Conservation (phyloP, 2,888 invertebrate species). For the Criorhina ranunculi region DNA sequence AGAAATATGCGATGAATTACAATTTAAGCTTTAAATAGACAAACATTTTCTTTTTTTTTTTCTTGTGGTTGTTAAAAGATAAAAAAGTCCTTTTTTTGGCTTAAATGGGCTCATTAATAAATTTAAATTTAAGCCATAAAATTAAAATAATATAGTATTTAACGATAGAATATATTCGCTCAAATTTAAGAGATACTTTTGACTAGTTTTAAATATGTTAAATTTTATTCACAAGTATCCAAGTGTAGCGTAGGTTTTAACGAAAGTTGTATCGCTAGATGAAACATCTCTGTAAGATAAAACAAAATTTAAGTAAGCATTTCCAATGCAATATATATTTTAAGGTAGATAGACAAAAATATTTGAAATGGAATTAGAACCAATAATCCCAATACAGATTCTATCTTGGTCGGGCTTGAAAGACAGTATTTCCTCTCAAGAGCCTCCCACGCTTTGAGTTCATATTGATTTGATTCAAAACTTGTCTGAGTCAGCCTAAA, state of each 20-base stretch:
- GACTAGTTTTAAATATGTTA: constrained; percentile 32
- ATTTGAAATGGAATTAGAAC: no score
- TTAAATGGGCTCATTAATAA: constrained; percentile 59
- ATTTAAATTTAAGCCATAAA: constrained; percentile 39
- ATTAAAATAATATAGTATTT: constrained; percentile 38
- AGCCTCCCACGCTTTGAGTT: no score
- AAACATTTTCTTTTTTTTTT: constrained; percentile 41
- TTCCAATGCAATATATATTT: no score
- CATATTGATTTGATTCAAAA: no score
- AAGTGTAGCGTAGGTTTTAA: constrained; percentile 96
- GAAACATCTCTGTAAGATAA: constrained; percentile 89
- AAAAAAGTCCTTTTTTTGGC: constrained; percentile 55
- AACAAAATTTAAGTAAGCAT: neutral
- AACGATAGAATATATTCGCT: constrained; percentile 54
- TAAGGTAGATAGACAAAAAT: no score
- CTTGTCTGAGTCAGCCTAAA: no score
- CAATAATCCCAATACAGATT: no score
- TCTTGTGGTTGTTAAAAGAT: constrained; percentile 44
- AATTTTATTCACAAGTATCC: constrained; percentile 90
- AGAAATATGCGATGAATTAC: constrained; percentile 76
- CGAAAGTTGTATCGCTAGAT: constrained; percentile 94
- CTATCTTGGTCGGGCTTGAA: no score
- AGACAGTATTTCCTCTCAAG: no score
- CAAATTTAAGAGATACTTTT: constrained; percentile 16
- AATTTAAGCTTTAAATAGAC: constrained; percentile 72